A percentile compares a stretch with the other conserved stretches of the same genome.
phyloP scores from a whole-genome alignment of 2,113 vertebrate genomes.

The Microcebus murinus region DNA sequence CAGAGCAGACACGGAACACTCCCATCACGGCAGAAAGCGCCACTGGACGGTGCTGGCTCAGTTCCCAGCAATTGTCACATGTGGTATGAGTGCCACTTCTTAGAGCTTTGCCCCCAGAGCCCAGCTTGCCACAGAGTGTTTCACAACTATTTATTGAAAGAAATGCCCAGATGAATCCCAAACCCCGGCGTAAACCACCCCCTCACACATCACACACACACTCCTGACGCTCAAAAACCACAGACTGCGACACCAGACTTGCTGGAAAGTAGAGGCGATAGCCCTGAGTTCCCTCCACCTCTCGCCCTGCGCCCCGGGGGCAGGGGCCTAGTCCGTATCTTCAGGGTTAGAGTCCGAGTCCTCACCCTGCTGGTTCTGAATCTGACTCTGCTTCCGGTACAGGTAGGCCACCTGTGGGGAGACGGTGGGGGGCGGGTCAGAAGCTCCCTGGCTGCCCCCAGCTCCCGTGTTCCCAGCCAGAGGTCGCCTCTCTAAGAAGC shows the following conservation, averaged over 20 bases:
- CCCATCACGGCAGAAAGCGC: fast-evolving
- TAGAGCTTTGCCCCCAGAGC: fast-evolving
- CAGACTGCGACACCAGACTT: too few species aligned
- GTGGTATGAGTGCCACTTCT: background rate
- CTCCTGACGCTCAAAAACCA: background rate
- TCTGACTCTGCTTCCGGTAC: constrained; percentile 94
- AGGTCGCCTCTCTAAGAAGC: too few species aligned
- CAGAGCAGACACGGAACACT: fast-evolving
- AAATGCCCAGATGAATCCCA: background rate
- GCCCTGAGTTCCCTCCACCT: background rate
- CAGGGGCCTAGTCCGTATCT: constrained; percentile 86
- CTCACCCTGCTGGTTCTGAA: constrained; percentile 89
- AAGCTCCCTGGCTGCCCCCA: background rate
- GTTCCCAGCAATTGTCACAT: too few species aligned
- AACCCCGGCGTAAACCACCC: background rate
- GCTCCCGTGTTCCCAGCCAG: fast-evolving
- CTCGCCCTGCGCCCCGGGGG: fast-evolving
- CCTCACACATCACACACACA: too few species aligned
- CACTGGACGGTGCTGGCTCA: fast-evolving
- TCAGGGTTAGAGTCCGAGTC: constrained; percentile 83
- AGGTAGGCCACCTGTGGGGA: constrained; percentile 90
- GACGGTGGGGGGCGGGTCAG: fast-evolving
- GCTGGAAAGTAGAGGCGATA: fast-evolving
- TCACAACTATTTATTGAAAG: constrained; percentile 67
- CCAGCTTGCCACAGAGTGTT: background rate